phyloP scores from a whole-genome alignment of 1,140 invertebrate genomes.

The Brachionus paranguensis region DNA sequence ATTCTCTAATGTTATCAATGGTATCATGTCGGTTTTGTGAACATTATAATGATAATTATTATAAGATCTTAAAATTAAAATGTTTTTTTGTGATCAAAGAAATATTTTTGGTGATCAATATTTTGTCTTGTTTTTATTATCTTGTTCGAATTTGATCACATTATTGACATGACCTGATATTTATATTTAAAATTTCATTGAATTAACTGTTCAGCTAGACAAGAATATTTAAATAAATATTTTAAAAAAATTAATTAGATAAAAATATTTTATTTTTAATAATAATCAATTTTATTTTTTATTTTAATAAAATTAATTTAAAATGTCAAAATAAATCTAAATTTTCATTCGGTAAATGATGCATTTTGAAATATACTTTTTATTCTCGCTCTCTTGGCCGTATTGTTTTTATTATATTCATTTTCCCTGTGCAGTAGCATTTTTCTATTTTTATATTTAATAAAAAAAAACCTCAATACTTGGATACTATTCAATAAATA shows the following conservation, averaged over 20 bases:
- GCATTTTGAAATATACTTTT: conserved; percentile 31
- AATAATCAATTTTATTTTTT: background rate
- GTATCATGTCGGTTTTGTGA: no score
- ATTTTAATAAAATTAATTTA: no score
- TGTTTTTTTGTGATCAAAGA: no score
- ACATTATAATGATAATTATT: background rate
- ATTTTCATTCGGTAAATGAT: background rate
- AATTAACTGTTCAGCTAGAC: background rate
- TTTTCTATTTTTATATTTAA: conserved; percentile 8
- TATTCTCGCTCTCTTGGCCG: background rate
- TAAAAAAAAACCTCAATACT: conserved; percentile 17
- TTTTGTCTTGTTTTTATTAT: no score
- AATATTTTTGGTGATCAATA: no score
- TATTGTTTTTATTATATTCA: conserved; percentile 13
- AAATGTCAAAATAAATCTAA: background rate
- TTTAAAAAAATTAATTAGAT: background rate
- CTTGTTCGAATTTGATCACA: no score
- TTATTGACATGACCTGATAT: no score
- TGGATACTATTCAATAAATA: conserved; percentile 22
- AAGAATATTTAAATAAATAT: no score
- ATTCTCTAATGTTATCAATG: no score
- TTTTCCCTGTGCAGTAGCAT: background rate
- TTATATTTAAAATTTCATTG: background rate
- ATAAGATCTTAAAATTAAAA: background rate
- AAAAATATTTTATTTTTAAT: background rate